These are phyloP conservation scores for Drosophila eugracilis DNA, from an alignment of 1,140 invertebrate species.

Conservation along the genomic window DNA sequence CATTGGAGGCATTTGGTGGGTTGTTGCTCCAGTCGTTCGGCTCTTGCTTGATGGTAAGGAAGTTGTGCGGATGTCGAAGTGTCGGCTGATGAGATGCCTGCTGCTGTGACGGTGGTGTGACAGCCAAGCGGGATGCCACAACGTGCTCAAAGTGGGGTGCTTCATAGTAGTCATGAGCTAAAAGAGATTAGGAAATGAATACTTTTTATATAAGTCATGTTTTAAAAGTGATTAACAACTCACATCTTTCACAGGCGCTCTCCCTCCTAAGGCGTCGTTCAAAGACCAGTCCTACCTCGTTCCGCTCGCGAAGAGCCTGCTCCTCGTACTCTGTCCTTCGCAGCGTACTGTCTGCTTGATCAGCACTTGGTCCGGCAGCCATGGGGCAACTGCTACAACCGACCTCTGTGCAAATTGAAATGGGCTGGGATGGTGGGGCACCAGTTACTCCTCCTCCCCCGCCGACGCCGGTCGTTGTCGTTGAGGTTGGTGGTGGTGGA, in stretches of 20 bases:
- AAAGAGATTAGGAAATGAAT: not conserved
- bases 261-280: slow-evolving; percentile 72
- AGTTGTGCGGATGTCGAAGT: slow-evolving; percentile 80
- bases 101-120: slow-evolving; percentile 34
- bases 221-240: slow-evolving; percentile 17
- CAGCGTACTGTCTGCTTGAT: slow-evolving; percentile 46
- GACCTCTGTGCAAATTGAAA: slow-evolving; percentile 76
- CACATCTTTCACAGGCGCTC: slow-evolving; percentile 64
- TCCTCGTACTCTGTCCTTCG: slow-evolving; percentile 61
- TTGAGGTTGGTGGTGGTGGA: slow-evolving; percentile 23
- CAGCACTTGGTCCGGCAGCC: slow-evolving; percentile 39
- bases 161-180: slow-evolving; percentile 69
- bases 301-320: slow-evolving; percentile 47
- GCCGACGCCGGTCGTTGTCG: slow-evolving; percentile 10
- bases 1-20: slow-evolving; percentile 36
- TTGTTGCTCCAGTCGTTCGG: slow-evolving; percentile 86
- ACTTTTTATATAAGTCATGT: too few relatives aligned
- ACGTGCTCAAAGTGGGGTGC: slow-evolving; percentile 66
- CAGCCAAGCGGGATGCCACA: slow-evolving; percentile 43
- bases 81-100: slow-evolving; percentile 45
- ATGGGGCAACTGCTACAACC: slow-evolving; percentile 75
- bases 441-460: slow-evolving; percentile 13
- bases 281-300: slow-evolving; percentile 64
- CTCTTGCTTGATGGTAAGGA: slow-evolving; percentile 86
- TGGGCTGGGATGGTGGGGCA: slow-evolving; percentile 39